Base-by-base conservation (phyloP, 2,888 invertebrate species). In the Polyommatus iphigenia region DNA sequence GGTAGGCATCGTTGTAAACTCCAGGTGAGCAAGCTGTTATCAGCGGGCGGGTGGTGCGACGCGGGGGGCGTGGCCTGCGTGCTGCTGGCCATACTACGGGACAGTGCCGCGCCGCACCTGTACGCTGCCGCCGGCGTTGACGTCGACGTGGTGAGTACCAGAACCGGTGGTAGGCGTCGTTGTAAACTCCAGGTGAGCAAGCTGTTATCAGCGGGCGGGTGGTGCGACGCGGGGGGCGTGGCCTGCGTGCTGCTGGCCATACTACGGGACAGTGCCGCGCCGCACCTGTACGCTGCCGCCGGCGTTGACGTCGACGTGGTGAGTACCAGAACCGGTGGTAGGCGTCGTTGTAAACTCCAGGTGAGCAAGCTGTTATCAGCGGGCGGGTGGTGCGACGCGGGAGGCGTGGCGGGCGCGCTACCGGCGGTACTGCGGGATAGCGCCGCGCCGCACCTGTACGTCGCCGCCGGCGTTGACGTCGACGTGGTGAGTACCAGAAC, bases 361-460 rank as follows among this genome's bases (percentile, higher is more conserved):
- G 87, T 90, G 83, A 87, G 87, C 83, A 89, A 88, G 82, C 89
- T 88, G n/a, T 67, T 89, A 41, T 80, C 83, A 79, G 88, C 89
- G 77, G 81, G 82, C 41, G 87, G 88, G 76, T 81, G 87, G 50
- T 83, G 85, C 5, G 88, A 87, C 76, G 83, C 86, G 13, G 50
- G 81, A 24, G 88, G 87, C 77, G 83, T 87, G 13, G 84, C 89
- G 59, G 82, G 80, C 50, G 71, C 81, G 50, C 80, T 88, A 78
- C n/a, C 84, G 78, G 82, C 75, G 24, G 72, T 78, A 20, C 13
- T 80, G 59, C 78, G 78, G 4, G 81, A 76, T 57, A 15, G 78
- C 29, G 80, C 78, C 62, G 83, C 83, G 79, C 79, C 81, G 77
- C 76, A 73, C 7, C 36, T 72, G n/a, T 20, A 72, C 57, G 18